phyloP scores from a whole-genome alignment of 2,113 vertebrate species.

The Apeltes quadracus region DNA sequence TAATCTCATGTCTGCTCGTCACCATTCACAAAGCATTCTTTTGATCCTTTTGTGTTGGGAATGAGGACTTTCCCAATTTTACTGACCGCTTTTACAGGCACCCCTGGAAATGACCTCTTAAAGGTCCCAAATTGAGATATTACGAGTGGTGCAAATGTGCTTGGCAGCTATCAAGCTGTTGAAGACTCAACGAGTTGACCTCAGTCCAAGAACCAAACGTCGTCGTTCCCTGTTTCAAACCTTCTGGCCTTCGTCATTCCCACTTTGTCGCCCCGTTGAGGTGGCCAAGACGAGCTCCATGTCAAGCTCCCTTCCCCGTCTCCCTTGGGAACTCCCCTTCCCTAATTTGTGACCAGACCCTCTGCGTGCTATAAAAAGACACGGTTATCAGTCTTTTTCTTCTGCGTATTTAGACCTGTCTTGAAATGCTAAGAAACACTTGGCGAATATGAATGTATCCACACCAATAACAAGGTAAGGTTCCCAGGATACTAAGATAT shows the following conservation, averaged over 20 bases:
- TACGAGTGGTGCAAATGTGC: constrained; percentile 42
- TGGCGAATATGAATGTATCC: background rate
- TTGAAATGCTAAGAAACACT: background rate
- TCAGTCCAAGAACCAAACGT: constrained; percentile 6
- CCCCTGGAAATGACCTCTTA: constrained; percentile 55
- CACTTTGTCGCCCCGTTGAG: constrained; percentile 40
- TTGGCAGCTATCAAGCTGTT: constrained; percentile 22
- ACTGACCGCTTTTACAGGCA: constrained; percentile 45
- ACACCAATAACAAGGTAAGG: background rate
- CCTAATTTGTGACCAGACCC: constrained; percentile 23
- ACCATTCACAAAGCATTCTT: constrained; percentile 40
- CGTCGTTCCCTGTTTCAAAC: constrained; percentile 1
- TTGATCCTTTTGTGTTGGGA: constrained; percentile 27
- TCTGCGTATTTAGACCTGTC: constrained; percentile 1
- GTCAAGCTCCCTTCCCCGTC: constrained; percentile 13
- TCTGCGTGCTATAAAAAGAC: constrained; percentile 56
- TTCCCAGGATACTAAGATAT: background rate
- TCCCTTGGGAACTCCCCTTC: constrained; percentile 22
- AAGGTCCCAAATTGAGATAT: constrained; percentile 55
- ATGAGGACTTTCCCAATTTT: constrained; percentile 38
- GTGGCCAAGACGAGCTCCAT: constrained; percentile 26
- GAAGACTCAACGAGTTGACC: constrained; percentile 18
- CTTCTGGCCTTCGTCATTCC: constrained; percentile 41
- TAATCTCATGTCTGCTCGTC: constrained; percentile 39
- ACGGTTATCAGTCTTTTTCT: constrained; percentile 54